Conservation (phyloP, 2,797 vertebrate species). For the Lerista edwardsae region DNA sequence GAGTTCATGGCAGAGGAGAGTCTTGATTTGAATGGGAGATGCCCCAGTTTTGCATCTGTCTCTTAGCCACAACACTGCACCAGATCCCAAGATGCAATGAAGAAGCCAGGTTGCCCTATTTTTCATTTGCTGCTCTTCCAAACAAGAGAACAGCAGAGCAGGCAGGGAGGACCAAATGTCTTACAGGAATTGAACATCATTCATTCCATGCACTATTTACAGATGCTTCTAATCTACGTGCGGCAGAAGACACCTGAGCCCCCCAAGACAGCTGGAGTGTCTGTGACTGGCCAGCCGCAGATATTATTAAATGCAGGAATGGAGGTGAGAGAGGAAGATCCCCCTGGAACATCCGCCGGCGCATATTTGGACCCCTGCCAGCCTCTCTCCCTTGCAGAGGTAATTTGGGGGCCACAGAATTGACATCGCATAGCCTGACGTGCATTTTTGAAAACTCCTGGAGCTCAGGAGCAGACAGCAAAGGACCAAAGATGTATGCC, state of each 20-base stretch:
- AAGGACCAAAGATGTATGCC: neutral
- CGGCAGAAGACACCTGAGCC: constrained; percentile 7
- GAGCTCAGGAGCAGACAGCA: neutral
- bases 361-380: neutral
- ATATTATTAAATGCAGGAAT: neutral
- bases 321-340: neutral
- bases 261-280: neutral
- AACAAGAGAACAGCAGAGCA: neutral
- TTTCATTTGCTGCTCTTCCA: neutral
- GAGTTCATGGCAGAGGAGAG: too few species aligned
- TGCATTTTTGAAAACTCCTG: neutral
- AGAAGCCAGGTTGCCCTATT: neutral
- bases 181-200: neutral
- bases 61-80: too few species aligned
- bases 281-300: neutral
- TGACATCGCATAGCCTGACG: neutral
- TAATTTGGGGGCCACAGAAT: neutral
- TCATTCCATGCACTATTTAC: neutral
- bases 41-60: too few species aligned
- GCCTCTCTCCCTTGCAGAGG: neutral
- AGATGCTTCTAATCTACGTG: constrained; percentile 19
- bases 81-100: too few species aligned
- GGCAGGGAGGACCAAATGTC: neutral
- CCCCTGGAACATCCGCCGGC: neutral
- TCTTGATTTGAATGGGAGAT: neutral